phyloP scores from a whole-genome alignment of 2,797 vertebrate species.

The Rhynchotus rufescens region DNA sequence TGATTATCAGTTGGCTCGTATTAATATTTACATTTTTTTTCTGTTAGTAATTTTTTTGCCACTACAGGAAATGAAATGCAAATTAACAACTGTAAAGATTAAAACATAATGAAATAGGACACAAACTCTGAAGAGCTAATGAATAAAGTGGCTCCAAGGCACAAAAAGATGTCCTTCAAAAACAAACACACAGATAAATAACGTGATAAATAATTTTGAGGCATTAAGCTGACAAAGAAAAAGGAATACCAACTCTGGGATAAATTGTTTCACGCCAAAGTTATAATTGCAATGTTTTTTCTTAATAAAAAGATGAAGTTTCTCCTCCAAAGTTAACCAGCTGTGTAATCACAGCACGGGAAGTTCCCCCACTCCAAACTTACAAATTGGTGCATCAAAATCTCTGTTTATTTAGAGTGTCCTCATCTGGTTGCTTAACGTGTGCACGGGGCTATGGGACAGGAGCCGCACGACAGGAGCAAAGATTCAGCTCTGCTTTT shows the following conservation, averaged over 20 bases:
- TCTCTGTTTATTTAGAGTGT: background rate
- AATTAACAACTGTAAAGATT: conserved; percentile 80
- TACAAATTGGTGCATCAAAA: background rate
- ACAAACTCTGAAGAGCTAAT: conserved; percentile 69
- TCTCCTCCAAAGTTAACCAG: conserved; percentile 44
- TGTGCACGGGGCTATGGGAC: background rate
- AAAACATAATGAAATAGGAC: conserved; percentile 78
- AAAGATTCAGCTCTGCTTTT: background rate
- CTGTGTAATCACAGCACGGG: background rate
- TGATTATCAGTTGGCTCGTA: conserved; percentile 50
- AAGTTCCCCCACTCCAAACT: background rate
- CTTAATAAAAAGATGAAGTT: conserved; percentile 39
- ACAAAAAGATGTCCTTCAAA: conserved; percentile 62
- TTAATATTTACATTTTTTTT: conserved; percentile 78
- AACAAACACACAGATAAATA: conserved; percentile 61
- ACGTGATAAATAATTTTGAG: conserved; percentile 59
- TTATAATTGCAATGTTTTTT: conserved; percentile 52
- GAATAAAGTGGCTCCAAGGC: conserved; percentile 76
- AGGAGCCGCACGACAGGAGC: background rate
- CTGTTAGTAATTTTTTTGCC: background rate
- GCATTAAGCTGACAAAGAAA: conserved; percentile 23
- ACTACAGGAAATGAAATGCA: conserved; percentile 77
- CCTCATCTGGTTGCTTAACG: background rate
- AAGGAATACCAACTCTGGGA: background rate
- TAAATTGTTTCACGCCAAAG: conserved; percentile 28